These are phyloP conservation scores for Lampris megalopsis DNA, from an alignment of 2,113 vertebrate species.

Conservation along the genomic window DNA sequence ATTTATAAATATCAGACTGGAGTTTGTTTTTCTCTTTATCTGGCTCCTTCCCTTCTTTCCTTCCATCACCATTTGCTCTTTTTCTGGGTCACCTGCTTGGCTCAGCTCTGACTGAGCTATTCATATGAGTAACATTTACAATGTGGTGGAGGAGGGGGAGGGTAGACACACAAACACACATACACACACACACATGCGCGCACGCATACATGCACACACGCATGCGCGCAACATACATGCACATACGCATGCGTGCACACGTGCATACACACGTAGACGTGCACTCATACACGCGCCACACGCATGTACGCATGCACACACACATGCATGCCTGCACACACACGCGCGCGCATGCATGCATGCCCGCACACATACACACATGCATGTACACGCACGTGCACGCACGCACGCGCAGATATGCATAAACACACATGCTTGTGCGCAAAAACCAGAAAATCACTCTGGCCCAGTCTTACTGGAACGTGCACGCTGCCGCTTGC, in stretches of 20 bases:
- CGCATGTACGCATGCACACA: too few species aligned
- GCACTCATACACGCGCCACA: too few species aligned
- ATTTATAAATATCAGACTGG: constrained; percentile 75
- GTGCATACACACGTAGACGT: too few species aligned
- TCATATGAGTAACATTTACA: constrained; percentile 63
- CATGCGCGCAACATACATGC: neutral
- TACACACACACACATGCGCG: neutral
- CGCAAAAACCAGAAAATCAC: too few species aligned
- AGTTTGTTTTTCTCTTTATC: constrained; percentile 9
- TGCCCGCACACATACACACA: neutral
- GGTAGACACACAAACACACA: constrained; percentile 6
- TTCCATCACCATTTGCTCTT: constrained; percentile 59
- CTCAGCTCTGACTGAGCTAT: constrained; percentile 62
- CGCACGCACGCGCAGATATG: neutral
- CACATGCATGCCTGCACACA: neutral
- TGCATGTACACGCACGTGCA: constrained; percentile 6
- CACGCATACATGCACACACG: constrained; percentile 4
- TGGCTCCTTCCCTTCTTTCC: constrained; percentile 39
- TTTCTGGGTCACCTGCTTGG: constrained; percentile 77
- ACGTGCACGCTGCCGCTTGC: neutral
- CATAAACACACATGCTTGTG: neutral
- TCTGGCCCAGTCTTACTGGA: too few species aligned
- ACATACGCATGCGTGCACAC: neutral
- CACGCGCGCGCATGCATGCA: neutral
- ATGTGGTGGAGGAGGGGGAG: constrained; percentile 30